Evolutionary conservation across 2,888 invertebrate genomes (phyloP).

Genomic region (Gandaritis pyraliata): DNA sequence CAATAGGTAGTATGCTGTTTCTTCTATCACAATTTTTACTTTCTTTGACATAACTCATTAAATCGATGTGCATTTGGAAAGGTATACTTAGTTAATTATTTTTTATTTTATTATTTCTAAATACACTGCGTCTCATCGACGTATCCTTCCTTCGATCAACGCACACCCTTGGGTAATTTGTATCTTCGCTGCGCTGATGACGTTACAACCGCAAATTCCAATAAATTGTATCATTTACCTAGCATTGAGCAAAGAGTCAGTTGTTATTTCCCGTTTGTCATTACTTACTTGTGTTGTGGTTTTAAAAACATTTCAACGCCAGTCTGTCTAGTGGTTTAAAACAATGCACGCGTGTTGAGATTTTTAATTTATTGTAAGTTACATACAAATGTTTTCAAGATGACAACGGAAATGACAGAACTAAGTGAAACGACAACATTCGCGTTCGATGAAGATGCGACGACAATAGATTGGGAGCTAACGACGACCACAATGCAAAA

Average conservation of each 20-base stretch:
- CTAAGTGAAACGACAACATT: constrained; percentile 35
- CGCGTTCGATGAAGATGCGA: not conserved
- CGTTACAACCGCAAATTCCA: constrained; percentile 69
- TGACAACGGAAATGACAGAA: constrained; percentile 52
- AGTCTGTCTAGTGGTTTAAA: constrained; percentile 50
- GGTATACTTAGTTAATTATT: no score
- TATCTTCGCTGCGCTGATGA: constrained; percentile 52
- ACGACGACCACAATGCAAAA: constrained; percentile 23
- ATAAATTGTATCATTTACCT: constrained; percentile 60
- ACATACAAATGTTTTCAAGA: constrained; percentile 51
- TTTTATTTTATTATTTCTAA: no score
- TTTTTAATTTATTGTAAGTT: constrained; percentile 22
- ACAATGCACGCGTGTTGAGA: constrained; percentile 31
- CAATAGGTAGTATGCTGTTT: no score
- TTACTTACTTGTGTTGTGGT: constrained; percentile 41
- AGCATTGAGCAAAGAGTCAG: constrained; percentile 60
- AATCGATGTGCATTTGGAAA: no score
- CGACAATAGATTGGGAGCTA: constrained; percentile 13
- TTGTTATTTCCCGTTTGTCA: constrained; percentile 66
- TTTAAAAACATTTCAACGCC: constrained; percentile 40
- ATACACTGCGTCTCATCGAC: no score
- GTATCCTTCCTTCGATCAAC: constrained; percentile 6
- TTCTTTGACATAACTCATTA: no score
- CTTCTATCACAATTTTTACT: no score
- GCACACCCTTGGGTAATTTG: constrained; percentile 51